A percentile compares a stretch with the other conserved stretches of the same genome.
phyloP scores from a whole-genome alignment of 64 coral and sea anemone genomes.

The Actinia equina region DNA sequence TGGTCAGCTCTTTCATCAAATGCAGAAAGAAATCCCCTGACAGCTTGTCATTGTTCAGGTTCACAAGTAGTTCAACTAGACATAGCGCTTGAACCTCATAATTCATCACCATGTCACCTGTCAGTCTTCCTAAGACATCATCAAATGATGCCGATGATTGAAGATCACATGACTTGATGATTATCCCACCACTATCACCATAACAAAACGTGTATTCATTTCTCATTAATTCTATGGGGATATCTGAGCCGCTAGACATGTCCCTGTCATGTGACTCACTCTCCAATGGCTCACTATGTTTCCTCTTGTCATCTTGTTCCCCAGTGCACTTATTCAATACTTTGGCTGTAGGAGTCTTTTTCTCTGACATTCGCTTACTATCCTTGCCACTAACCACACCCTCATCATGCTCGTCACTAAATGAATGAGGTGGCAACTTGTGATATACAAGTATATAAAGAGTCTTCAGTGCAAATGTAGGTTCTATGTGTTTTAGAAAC shows the following conservation, averaged over 20 bases:
- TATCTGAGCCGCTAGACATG: not conserved
- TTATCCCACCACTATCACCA: constrained; percentile 72
- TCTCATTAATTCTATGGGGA: constrained; percentile 33
- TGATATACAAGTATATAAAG: constrained; percentile 70
- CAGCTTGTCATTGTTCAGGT: constrained; percentile 43
- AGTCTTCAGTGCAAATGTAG: constrained; percentile 23
- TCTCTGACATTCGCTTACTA: not conserved
- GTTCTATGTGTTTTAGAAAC: constrained; percentile 64
- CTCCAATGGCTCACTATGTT: not conserved
- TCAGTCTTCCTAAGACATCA: constrained; percentile 31
- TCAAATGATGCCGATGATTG: not conserved
- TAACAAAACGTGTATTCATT: constrained; percentile 51
- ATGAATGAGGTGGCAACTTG: not conserved
- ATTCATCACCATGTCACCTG: not conserved
- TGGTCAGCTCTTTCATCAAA: constrained; percentile 69
- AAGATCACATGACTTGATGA: constrained; percentile 19
- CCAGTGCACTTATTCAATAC: not conserved
- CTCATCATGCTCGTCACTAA: not conserved
- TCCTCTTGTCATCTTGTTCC: not conserved
- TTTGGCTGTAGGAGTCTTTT: not conserved
- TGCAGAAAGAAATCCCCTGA: constrained; percentile 86
- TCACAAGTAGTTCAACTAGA: constrained; percentile 63
- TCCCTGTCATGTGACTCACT: not conserved
- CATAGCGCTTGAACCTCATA: constrained; percentile 66
- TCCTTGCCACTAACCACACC: no score